phyloP scores from a whole-genome alignment of 2,113 vertebrate species.

The Heptranchias perlo region DNA sequence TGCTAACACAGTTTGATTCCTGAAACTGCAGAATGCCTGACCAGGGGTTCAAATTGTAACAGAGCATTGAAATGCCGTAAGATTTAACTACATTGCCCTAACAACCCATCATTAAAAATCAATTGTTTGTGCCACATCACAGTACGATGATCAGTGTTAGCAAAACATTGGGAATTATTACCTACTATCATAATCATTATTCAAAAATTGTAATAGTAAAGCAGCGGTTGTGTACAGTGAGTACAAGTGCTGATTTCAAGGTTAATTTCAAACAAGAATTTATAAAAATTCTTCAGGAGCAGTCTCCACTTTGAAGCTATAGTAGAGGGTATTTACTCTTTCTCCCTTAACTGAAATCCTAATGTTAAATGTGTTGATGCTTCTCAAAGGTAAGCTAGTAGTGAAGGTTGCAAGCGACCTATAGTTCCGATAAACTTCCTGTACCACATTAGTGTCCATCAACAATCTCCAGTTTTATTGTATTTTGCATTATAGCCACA shows the following conservation, averaged over 20 bases:
- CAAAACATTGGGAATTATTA: background rate
- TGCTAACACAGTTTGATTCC: background rate
- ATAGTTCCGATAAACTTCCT: background rate
- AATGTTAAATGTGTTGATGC: background rate
- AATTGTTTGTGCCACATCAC: background rate
- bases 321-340: background rate
- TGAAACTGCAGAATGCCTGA: background rate
- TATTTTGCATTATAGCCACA: background rate
- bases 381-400: background rate
- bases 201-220: background rate
- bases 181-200: background rate
- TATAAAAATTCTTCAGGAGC: background rate
- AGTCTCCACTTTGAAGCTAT: background rate
- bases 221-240: background rate
- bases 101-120: background rate
- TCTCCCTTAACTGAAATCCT: background rate
- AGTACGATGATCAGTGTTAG: background rate
- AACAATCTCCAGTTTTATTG: background rate
- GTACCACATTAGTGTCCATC: background rate
- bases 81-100: background rate
- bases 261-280: background rate
- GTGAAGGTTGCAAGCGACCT: background rate
- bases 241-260: no score
- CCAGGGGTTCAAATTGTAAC: background rate
- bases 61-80: background rate